Evolutionary conservation across 2,797 vertebrate genomes (phyloP), one percentile per base, ranked within the genome.

Genomic region (Benthosema pterotum): DNA sequence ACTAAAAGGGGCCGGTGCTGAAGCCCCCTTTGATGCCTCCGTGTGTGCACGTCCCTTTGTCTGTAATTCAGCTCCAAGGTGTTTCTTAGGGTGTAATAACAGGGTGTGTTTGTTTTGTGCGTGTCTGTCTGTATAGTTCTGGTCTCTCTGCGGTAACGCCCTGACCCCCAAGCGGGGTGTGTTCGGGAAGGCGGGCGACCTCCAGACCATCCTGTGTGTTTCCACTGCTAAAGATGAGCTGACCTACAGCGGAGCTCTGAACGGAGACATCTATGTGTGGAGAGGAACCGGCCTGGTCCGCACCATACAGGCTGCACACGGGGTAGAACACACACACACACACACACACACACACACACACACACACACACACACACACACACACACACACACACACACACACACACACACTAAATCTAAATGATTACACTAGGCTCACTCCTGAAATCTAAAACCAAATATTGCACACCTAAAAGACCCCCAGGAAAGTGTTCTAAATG

Each of bases 251-350:
- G 97, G 97, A 52, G 96, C 97, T 63, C 93, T 99, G 78, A 99
- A 97, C 7, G 97, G 97, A 43, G 97, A 99, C 67, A 93, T 99
- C 46, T 98, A 97, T 11, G 94, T 98, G 46, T 99, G 97, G 97
- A 96, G 94, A 85, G 97, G 96, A 38, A 84, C 95, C 52, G 93
- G 84, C 32, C 84, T 99, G 83, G 79, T 93, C 52, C 87, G 96
- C 53, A 98, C 96, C 0, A 89, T 98, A 6, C 95, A 96, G 90
- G 95, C 95, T 14, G 96, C 97, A 3, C 97, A 99, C 15, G 90
- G 95, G 62, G 97, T 99, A 82, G 91, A 94, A 93, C 19, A 18
- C 60, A n/a, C 16, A 11, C 61, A 48, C 43, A 14, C 57, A 25
- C 52, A 28, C 19, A 11, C 52, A 28, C 51, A 17, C 43, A 48